A percentile compares a stretch with the other conserved stretches of the same genome.
phyloP scores from a whole-genome alignment of 2,888 invertebrate species.

The Platycheirus albimanus region DNA sequence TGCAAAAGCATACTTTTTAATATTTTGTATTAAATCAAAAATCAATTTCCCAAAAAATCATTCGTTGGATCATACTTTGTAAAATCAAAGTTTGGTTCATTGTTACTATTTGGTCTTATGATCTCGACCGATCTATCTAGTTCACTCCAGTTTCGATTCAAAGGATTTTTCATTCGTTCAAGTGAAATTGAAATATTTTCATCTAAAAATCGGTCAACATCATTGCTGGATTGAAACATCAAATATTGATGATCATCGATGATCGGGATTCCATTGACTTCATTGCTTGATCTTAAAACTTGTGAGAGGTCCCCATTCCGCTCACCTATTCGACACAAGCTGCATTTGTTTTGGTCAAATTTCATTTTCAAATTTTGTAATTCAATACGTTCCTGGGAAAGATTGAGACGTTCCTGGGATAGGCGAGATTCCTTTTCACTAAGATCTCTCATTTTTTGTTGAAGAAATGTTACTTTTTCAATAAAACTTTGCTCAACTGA shows the following conservation, averaged over 20 bases:
- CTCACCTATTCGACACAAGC: conserved; percentile 81
- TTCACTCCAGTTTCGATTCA: conserved; percentile 37
- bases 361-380: conserved; percentile 79
- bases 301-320: conserved; percentile 77
- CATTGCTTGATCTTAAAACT: conserved; percentile 64
- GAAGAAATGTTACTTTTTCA: conserved; percentile 79
- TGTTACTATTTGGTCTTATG: not conserved
- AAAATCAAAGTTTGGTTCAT: conserved; percentile 28
- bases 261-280: conserved; percentile 23
- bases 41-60: conserved; percentile 47
- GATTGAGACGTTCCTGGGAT: conserved; percentile 80
- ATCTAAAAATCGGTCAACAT: conserved; percentile 80
- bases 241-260: conserved; percentile 47
- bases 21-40: no score
- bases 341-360: conserved; percentile 79
- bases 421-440: conserved; percentile 80
- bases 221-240: conserved; percentile 61
- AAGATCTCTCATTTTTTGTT: conserved; percentile 79
- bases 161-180: conserved; percentile 77
- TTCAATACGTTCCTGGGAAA: conserved; percentile 81
- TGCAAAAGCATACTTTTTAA: no score
- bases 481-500: conserved; percentile 79
- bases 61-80: conserved; percentile 37
- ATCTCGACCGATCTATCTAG: not conserved
- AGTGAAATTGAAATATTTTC: conserved; percentile 80